Evolutionary conservation across 2,797 vertebrate genomes (phyloP).

Genomic region (Sphenopsis melanotis): DNA sequence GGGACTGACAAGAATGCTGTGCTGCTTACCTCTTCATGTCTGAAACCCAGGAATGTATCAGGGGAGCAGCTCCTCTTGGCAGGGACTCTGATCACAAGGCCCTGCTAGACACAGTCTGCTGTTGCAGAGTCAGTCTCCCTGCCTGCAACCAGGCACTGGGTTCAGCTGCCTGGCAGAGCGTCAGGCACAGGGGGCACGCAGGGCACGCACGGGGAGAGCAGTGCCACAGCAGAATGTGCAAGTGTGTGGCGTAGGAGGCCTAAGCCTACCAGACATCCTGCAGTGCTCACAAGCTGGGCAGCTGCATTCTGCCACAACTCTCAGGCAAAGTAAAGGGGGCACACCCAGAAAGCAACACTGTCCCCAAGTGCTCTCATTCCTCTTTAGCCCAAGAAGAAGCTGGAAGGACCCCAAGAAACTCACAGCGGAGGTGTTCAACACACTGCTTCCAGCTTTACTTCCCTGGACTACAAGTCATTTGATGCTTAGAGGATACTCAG

Average conservation of each 20-base stretch:
- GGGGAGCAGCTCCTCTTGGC: neutral
- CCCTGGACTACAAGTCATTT: neutral
- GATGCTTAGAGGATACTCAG: neutral
- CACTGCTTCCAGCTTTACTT: neutral
- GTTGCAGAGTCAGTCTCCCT: neutral
- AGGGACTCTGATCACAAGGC: neutral
- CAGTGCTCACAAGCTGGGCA: neutral
- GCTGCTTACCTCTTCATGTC: neutral
- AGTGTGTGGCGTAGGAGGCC: neutral
- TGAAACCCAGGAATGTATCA: conserved; percentile 1
- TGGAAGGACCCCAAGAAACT: neutral
- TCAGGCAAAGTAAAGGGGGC: neutral
- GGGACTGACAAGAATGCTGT: neutral
- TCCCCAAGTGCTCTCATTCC: neutral
- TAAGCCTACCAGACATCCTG: neutral
- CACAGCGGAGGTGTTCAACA: neutral
- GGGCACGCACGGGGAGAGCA: neutral
- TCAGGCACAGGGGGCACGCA: neutral
- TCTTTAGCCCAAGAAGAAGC: neutral
- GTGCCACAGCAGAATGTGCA: neutral
- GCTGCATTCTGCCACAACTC: neutral
- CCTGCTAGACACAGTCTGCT: neutral
- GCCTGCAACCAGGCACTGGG: fast-evolving
- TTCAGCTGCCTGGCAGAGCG: neutral
- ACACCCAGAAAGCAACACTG: neutral